Conservation (phyloP, 2,797 vertebrate species). For the Silurus aristotelis region DNA sequence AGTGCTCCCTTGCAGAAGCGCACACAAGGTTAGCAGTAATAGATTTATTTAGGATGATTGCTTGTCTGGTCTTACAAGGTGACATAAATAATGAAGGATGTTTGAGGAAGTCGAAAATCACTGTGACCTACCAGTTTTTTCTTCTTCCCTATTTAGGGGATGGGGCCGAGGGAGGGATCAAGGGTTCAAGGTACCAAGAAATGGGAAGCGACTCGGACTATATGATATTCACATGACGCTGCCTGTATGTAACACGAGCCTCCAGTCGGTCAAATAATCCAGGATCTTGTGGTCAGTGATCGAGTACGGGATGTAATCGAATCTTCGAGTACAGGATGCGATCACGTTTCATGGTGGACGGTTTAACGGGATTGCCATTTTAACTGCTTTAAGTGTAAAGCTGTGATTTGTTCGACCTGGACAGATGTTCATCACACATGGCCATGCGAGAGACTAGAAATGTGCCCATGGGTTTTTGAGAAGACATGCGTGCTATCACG, state of each 20-base stretch:
- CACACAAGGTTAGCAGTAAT: background rate
- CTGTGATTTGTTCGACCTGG: background rate
- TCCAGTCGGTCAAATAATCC: constrained; percentile 26
- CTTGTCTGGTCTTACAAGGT: constrained; percentile 13
- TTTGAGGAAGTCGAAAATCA: constrained; percentile 38
- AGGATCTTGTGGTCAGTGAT: background rate
- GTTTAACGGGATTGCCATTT: background rate
- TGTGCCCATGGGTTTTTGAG: background rate
- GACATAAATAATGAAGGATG: constrained; percentile 26
- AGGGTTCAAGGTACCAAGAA: constrained; percentile 3
- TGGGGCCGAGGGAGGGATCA: constrained; percentile 1
- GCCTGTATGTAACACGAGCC: background rate
- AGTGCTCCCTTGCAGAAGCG: background rate
- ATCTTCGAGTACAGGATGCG: background rate
- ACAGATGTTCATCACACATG: constrained; percentile 7
- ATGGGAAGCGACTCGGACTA: constrained; percentile 12
- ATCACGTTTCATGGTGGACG: background rate
- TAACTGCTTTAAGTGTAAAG: background rate
- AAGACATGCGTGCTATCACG: background rate
- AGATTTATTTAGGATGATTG: constrained; percentile 12
- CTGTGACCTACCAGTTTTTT: background rate
- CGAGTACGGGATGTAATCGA: background rate
- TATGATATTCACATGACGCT: background rate
- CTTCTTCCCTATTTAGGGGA: background rate
- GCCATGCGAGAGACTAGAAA: background rate